phyloP scores from a whole-genome alignment of 2,113 vertebrate species.

The Ceyx margarethae region DNA sequence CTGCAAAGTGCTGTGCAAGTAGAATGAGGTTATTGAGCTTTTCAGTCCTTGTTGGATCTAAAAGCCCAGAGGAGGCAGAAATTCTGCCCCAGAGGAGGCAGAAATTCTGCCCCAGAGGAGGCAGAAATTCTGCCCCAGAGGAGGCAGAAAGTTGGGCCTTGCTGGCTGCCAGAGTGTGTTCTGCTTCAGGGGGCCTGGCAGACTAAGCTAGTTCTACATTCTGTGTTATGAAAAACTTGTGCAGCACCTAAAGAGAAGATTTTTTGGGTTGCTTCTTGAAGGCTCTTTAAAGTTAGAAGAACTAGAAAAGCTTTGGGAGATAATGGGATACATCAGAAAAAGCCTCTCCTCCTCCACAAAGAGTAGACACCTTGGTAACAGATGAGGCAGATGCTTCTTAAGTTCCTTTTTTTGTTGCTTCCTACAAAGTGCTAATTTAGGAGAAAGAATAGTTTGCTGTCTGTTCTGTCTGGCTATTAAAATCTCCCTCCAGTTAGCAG shows the following conservation, averaged over 20 bases:
- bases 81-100: no score
- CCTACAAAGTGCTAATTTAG: background rate
- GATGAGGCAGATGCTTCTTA: background rate
- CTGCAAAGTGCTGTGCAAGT: background rate
- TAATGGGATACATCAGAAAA: background rate
- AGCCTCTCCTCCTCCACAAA: background rate
- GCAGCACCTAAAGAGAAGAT: background rate
- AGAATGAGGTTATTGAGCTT: background rate
- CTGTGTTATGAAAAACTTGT: background rate
- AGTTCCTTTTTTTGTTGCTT: background rate
- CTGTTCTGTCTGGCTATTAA: background rate
- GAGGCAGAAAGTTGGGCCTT: background rate
- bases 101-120: no score
- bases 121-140: background rate
- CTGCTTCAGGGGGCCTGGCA: background rate
- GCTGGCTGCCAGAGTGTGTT: background rate
- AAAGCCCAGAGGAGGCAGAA: no score
- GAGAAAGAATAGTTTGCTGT: background rate
- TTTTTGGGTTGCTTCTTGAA: background rate
- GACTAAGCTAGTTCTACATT: background rate
- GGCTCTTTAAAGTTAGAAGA: background rate
- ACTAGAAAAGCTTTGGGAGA: background rate
- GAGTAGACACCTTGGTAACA: background rate
- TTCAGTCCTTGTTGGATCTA: background rate
- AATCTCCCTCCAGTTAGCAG: background rate